These are phyloP conservation scores for Psephotus haematonotus DNA, from an alignment of 2,113 vertebrate species.

Conservation along the genomic window DNA sequence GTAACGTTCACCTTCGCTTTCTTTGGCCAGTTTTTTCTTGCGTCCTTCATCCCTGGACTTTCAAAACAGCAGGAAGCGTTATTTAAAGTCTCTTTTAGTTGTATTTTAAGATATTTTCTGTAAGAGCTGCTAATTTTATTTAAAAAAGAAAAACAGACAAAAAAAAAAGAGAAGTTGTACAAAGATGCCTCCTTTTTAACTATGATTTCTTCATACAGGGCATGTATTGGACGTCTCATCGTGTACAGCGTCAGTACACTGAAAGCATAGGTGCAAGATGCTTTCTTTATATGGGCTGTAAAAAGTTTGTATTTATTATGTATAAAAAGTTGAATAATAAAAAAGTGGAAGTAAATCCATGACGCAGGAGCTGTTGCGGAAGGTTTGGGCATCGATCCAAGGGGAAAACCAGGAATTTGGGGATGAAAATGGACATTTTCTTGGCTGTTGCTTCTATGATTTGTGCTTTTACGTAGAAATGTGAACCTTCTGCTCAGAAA, in stretches of 20 bases:
- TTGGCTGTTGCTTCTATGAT: fast-evolving
- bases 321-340: conserved; percentile 99
- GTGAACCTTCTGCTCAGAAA: neutral
- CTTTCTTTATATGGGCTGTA: conserved; percentile 96
- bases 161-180: conserved; percentile 72
- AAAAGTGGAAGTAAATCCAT: conserved; percentile 69
- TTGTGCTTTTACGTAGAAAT: neutral
- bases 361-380: neutral
- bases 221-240: conserved; percentile 58
- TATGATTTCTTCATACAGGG: conserved; percentile 74
- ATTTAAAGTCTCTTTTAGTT: conserved; percentile 81
- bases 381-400: neutral
- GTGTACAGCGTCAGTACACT: conserved; percentile 80
- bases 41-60: conserved; percentile 53
- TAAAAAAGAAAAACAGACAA: conserved; percentile 65
- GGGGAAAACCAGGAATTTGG: neutral
- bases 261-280: conserved; percentile 80
- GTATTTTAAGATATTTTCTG: conserved; percentile 82
- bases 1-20: conserved; percentile 20
- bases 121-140: conserved; percentile 89
- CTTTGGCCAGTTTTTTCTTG: conserved; percentile 70
- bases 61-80: conserved; percentile 66
- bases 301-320: conserved; percentile 99
- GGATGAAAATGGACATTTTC: fast-evolving
- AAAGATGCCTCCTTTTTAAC: conserved; percentile 79